Evolutionary conservation across 2,888 invertebrate species (phyloP), one percentile per base, ranked within the genome.

Genomic region (Scaptomyza reducta): DNA sequence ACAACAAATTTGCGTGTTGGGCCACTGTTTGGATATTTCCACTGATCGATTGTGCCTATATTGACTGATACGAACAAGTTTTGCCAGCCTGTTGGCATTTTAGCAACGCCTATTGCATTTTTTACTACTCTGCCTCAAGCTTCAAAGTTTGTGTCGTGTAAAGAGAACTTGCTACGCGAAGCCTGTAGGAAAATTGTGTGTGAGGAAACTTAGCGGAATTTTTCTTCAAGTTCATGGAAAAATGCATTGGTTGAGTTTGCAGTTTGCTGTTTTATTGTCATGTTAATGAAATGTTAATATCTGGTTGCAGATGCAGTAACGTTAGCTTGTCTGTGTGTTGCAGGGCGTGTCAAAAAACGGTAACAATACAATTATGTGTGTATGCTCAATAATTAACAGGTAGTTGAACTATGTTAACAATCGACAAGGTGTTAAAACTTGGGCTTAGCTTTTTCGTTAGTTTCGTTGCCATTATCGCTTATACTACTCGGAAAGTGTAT

Each of bases 1-100:
- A 62, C 67, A 77, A 35, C 46, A 61, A 64, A 77, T 74, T 74
- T 75, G 75, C 75, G 74, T 74, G 74, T 65, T 65, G 60, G 65
- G 41, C 72, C 9, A 40, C 40, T 16, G 40, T 40, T 40, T 10
- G 16, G 40, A 40, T 40, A 38, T 50, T 42, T 72, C 38, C 10
- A 49, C 47, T 54, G 47, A 77, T 77, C 45, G 56, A 57, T 67
- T 35, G 51, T 11, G 31, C 9, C 40, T 45, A 59, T 77, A 72
- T 51, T 72, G 73, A 55, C 55, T 59, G 62, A 74, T 77, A 31
- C 53, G 50, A 57, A 77, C 73, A 61, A 61, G 72, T 77, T 77
- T 73, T 56, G 35, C 40, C 22, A 41, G 56, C 70, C 44, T 27
- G 25, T 51, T 70, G 51, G 56, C 45, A 65, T 53, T 70, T 11